Conservation (phyloP, 2,797 vertebrate genomes). For the Hirundo rustica region DNA sequence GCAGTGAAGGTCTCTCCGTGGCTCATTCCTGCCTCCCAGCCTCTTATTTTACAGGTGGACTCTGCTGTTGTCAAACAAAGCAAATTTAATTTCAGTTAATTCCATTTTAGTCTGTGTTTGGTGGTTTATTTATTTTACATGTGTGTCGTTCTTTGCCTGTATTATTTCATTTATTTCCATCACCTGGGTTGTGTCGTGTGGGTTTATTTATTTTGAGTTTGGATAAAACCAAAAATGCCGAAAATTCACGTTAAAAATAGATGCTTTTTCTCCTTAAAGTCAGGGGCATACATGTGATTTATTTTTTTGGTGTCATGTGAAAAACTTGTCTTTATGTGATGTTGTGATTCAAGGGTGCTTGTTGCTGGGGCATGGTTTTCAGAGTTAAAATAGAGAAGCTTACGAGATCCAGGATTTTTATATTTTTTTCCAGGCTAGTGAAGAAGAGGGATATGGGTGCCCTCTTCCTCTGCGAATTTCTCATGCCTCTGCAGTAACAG, state of each 20-base stretch:
- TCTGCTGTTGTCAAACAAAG: neutral
- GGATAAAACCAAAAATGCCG: neutral
- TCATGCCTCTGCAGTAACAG: neutral
- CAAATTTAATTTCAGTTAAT: neutral
- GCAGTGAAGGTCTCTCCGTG: neutral
- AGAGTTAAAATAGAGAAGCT: neutral
- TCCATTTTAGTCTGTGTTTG: neutral
- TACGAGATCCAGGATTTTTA: neutral
- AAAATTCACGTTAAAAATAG: neutral
- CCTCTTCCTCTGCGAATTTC: neutral
- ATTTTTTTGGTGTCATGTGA: neutral
- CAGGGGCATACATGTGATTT: neutral
- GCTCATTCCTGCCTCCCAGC: neutral
- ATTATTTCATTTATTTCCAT: neutral
- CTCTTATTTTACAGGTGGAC: neutral
- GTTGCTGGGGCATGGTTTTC: neutral
- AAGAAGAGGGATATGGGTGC: neutral
- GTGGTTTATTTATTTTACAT: neutral
- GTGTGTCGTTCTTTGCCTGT: neutral
- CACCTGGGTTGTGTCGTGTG: neutral
- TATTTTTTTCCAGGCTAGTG: neutral
- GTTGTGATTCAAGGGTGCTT: neutral
- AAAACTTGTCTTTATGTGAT: neutral
- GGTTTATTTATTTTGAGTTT: neutral
- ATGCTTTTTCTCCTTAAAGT: rapidly evolving